Base-by-base conservation (phyloP, 2,888 invertebrate genomes). In the Perizoma affinitatum region DNA sequence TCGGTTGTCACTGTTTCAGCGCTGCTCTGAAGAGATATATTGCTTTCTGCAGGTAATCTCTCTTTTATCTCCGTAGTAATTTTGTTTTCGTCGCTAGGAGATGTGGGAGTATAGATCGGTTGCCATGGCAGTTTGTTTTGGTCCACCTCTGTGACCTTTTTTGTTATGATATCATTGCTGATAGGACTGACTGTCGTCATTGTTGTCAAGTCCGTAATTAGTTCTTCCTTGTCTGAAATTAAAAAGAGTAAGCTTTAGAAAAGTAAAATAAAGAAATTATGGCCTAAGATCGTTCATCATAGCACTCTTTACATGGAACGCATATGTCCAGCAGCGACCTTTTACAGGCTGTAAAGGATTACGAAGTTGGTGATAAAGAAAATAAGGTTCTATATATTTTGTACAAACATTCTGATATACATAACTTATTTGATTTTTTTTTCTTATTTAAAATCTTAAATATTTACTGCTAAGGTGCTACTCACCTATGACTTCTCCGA, bases 401-500 rank as follows among this genome's bases (percentile, higher is more conserved):
- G 22, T 22, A 3, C 22, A 22, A 2, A 22, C 22, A 22, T 22
- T 22, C 3, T 22, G 22, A 3, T 1, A 22, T 22, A 22, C 22
- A 22, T 22, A 22, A 22, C 22, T 22, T 22, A 3, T 2, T 22
- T 22, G 1, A 22, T 22, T 22, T 22, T 22, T 22, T 22, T 3
- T 22, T 22, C 22, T 22, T 22, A 38, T 38, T 38, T 38, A 38
- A 6, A 38, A 3, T 38, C 1, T 38, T 38, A 60, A 54, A 6
- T 11, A 11, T 3, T 6, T 3, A 41, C 1, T 33, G 8, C 6
- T 11, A 40, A 33, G 4, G 46, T 38, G 48, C 22, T 9, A 74
- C 82, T 78, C 49, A 92, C 92, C 90, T 80, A 75, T 65, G 59
- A 80, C 67, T 80, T 90, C 90, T 36, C 83, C 84, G 63, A 90